Base-by-base conservation (phyloP, 2,797 vertebrate genomes). In the Cryptoprocta ferox region DNA sequence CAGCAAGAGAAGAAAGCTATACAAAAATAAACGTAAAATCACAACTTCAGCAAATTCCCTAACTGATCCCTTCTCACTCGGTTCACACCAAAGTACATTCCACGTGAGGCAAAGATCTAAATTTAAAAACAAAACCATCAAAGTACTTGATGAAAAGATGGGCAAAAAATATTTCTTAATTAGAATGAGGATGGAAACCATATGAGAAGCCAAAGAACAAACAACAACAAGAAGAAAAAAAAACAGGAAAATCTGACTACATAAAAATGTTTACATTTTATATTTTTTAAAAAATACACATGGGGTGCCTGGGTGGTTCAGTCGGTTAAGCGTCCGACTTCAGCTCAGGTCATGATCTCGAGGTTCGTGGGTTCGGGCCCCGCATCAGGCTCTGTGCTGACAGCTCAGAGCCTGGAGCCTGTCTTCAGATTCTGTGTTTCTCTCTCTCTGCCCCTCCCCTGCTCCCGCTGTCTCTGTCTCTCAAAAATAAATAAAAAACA, bases 41-140 rank as follows among this genome's bases (percentile, higher is more conserved):
- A 50, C 42, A 75, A 30, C 48, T 85, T 45, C 16, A 96, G 42
- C 59, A 93, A 88, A 88, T 88, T 39, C 35, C 50, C 93, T 26
- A 42, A 76, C 39, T 28, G 45, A 89, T 84, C 37, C 18, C 61
- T 76, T 82, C 28, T 32, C 65, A 76, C 13, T 42, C 68, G 26
- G 15, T 45, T 35, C 93, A 89, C 70, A 65, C 28, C 83, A 76
- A 93, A 91, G 81, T 50, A 37, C 59, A 93, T 76, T 84, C 70
- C 80, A 70, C 4, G 81, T 37, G n/a, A 85, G 91, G 53, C 79
- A 95, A 91, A 95, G 45, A 89, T 94, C 79, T 91, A 93, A 85
- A 73, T 66, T 73, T 95, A 66, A 91, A 91, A 94, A 80, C 6
- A 87, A 95, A 96, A 71, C 76, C 53, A 93, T n/a, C 95, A 80